Base-by-base conservation (phyloP, 2,797 vertebrate genomes). In the Xenopus petersii region DNA sequence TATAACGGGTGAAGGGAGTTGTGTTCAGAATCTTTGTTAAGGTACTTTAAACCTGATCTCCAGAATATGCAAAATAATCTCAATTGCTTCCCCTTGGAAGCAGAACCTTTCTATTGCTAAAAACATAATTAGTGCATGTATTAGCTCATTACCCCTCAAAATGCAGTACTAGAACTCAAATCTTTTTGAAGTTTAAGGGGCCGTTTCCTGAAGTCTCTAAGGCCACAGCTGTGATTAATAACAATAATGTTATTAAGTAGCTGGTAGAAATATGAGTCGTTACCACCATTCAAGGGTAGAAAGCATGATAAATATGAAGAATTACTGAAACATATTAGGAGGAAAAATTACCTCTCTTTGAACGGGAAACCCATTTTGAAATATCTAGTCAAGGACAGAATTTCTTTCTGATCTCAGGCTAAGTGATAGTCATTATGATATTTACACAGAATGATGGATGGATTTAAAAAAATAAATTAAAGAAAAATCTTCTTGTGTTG, bases 191-290 rank as follows among this genome's bases (percentile, higher is more conserved):
- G n/a, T 47, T 24, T 3, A 61, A 13, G 61, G 75, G 42, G 67
- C 30, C 4, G 26, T n/a, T 76, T 76, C 42, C 74, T 71, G 46
- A 71, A 49, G 68, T 71, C 74, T 71, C 1, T 42, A 3, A 54
- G 56, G 46, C 47, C 75, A 76, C 75, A 76, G 26, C 63, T 71
- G 63, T 60, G 63, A 71, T 24, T 61, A 76, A 76, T 71, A 75
- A 67, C 58, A 46, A 17, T 24, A 47, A 71, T 54, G 47, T 51
- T 67, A 61, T 65, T 46, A 61, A 71, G n/a, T 76, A 66, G 62
- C 63, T 71, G 56, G 13, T 71, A 54, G 55, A 71, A 76, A 76
- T 66, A 12, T 76, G 68, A 76, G 68, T 26, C n/a, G 42, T 61
- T 42, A 8, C 47, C 48, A 21, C 16, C 48, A 48, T 64, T 24